A percentile compares a stretch with the other conserved stretches of the same genome.
These are phyloP conservation scores for Philypnodon macrostomus DNA, from an alignment of 2,797 vertebrate genomes.

Conservation along the genomic window DNA sequence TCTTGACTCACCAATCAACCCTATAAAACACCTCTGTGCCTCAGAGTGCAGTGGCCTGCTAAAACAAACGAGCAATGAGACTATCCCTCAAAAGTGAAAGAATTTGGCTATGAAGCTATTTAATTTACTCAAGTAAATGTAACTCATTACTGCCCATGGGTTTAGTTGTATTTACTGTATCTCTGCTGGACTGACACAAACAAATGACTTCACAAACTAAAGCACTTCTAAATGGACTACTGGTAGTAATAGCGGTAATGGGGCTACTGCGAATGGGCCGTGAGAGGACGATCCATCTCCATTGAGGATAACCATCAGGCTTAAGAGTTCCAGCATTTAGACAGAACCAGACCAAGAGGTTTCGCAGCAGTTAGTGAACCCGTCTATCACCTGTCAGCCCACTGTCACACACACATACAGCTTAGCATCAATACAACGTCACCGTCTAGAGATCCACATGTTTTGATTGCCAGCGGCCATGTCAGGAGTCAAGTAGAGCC, in stretches of 20 bases:
- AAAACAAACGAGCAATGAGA: no score
- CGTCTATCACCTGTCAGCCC: slow-evolving; percentile 72
- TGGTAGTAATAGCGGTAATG: slow-evolving; percentile 45
- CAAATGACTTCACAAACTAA: background rate
- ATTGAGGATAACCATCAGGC: slow-evolving; percentile 24
- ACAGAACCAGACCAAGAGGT: slow-evolving; percentile 44
- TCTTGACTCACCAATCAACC: no score
- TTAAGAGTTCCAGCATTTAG: slow-evolving; percentile 18
- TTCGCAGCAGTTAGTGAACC: slow-evolving; percentile 66
- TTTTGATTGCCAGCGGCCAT: slow-evolving; percentile 80
- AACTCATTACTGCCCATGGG: no score
- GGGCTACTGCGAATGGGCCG: slow-evolving; percentile 25
- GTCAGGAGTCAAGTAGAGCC: slow-evolving; percentile 83
- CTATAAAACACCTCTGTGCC: no score
- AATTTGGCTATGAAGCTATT: no score
- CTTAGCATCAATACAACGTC: slow-evolving; percentile 58
- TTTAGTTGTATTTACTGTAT: no score
- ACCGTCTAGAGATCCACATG: slow-evolving; percentile 53
- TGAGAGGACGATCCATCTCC: slow-evolving; percentile 41
- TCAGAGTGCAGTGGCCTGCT: no score
- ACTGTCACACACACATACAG: slow-evolving; percentile 69
- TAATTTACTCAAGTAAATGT: no score
- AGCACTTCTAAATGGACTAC: background rate
- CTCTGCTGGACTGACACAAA: no score
- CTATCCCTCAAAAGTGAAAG: no score